These are phyloP conservation scores for Scatophagus argus DNA, from an alignment of 2,113 vertebrate species.

Conservation along the genomic window DNA sequence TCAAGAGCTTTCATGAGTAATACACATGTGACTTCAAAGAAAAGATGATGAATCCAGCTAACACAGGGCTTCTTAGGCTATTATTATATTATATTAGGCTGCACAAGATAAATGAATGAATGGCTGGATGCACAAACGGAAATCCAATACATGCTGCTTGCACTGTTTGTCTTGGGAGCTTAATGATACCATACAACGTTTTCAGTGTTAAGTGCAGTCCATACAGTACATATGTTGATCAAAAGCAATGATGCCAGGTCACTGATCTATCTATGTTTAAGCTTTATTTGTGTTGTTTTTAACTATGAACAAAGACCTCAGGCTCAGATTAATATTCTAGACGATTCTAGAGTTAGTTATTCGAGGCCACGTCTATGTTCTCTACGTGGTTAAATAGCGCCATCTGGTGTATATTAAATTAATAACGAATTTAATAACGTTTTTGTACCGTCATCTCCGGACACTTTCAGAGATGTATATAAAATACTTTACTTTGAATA, in stretches of 20 bases:
- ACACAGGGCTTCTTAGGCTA: not conserved
- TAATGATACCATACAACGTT: not conserved
- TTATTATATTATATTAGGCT: too few relatives aligned
- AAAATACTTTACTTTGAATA: too few relatives aligned
- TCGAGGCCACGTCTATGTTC: too few relatives aligned
- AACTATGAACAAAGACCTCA: not conserved
- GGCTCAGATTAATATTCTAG: too few relatives aligned
- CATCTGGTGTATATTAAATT: conserved; percentile 28
- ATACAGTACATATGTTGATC: not conserved
- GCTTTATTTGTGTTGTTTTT: not conserved
- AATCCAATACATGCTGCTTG: not conserved
- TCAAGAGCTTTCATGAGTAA: conserved; percentile 11
- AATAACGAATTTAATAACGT: not conserved
- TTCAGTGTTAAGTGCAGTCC: not conserved
- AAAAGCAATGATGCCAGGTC: not conserved
- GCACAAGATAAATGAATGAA: not conserved
- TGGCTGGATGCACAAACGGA: not conserved
- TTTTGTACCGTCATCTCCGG: too few relatives aligned
- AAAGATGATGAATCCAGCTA: not conserved
- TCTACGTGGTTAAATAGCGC: not conserved
- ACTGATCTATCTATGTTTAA: not conserved
- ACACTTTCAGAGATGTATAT: too few relatives aligned
- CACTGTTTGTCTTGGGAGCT: not conserved
- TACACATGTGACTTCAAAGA: not conserved
- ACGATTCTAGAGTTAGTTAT: not conserved